Evolutionary conservation across 2,113 vertebrate species (phyloP), one percentile per base, ranked within the genome.

Genomic region (Ceyx melanurus): DNA sequence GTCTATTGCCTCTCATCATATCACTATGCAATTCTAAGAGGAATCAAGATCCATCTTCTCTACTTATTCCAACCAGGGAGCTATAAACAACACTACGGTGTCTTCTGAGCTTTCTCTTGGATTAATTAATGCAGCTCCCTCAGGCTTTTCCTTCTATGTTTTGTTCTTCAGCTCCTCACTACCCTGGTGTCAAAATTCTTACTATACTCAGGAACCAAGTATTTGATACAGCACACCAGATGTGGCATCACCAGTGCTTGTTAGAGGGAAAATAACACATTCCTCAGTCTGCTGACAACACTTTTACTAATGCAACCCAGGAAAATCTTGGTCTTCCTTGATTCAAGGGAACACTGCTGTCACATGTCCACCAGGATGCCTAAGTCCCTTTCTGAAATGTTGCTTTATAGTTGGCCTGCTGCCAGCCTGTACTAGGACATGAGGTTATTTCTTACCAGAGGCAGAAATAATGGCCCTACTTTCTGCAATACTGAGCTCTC

Each of bases 271-370:
- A 83, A 65, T 26, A 56, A 15, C 14, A n/a, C 29, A 25, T 67
- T 3, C 7, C 17, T 79, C 5, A 2, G 46, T 33, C 40, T 61
- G n/a, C 46, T 61, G n/a, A 29, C 28, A 53, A 51, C 0, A 0
- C 1, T 31, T 2, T 73, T 79, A 9, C n/a, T 66, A 66, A 46
- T 33, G 19, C 28, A 46, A 23, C 23, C 29, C 7, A 48, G 53
- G 28, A 60, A 60, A 13, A 18, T 31, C 4, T 22, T 48, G 40
- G 6, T 6, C 20, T 67, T 51, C 11, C 37, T 31, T 61, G 20
- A 19, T 60, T 12, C n/a, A 58, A 51, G 26, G 8, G 20, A 20
- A 40, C 1, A 3, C 13, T 66, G 9, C 22, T 60, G 11, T 8
- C 28, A 58, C 4, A 31, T 46, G 16, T 85, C 23, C 29, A 40